A percentile compares a stretch with the other conserved stretches of the same genome.
These are phyloP conservation scores for Leptinotarsa texana DNA, from an alignment of 1,140 invertebrate species.

Conservation along the genomic window DNA sequence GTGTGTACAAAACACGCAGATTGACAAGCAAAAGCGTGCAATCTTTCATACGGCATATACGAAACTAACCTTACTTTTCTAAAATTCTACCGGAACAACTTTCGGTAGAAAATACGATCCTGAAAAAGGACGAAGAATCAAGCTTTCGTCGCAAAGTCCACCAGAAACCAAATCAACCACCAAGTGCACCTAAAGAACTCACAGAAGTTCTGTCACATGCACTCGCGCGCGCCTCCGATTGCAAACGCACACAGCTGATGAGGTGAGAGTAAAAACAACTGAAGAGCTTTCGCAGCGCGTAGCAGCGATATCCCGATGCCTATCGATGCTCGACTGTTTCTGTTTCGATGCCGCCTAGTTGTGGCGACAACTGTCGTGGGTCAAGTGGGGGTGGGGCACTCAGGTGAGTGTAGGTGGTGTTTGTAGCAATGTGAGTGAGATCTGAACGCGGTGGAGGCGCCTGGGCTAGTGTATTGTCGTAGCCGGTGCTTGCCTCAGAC, in stretches of 20 bases:
- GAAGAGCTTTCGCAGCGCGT: background rate
- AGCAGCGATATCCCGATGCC: constrained; percentile 20
- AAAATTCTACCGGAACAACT: background rate
- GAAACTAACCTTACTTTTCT: constrained; percentile 5
- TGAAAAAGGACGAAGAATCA: background rate
- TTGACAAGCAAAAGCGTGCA: background rate
- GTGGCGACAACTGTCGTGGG: constrained; percentile 29
- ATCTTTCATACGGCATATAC: background rate
- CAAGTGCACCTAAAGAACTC: constrained; percentile 22
- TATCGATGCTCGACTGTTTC: constrained; percentile 36
- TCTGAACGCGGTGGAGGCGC: constrained; percentile 47
- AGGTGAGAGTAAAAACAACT: constrained; percentile 10
- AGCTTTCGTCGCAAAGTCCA: background rate
- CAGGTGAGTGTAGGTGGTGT: constrained; percentile 54
- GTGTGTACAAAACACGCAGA: no score
- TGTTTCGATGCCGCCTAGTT: background rate
- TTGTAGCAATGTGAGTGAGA: constrained; percentile 45
- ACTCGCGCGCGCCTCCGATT: constrained; percentile 9
- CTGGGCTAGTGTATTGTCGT: constrained; percentile 48
- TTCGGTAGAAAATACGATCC: background rate
- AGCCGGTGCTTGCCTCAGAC: constrained; percentile 52
- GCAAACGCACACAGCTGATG: constrained; percentile 18
- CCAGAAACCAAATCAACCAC: constrained; percentile 10
- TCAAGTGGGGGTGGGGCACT: constrained; percentile 52
- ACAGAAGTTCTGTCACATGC: constrained; percentile 21